phyloP scores from a whole-genome alignment of 2,113 vertebrate species.

The Zeus faber region DNA sequence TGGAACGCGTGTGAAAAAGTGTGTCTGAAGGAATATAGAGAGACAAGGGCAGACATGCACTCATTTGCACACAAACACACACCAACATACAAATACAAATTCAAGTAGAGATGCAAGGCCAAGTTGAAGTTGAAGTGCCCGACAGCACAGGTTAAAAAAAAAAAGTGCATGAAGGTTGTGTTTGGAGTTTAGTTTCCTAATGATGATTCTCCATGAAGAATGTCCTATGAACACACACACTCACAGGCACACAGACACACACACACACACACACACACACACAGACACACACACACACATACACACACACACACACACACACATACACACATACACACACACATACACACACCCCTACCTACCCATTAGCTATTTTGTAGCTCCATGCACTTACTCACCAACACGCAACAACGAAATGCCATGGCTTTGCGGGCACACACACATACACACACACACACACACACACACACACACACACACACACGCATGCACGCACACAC shows the following conservation, averaged over 20 bases:
- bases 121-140: too few species aligned
- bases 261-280: constrained; percentile 1
- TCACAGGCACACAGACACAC: not conserved
- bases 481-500: not conserved
- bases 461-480: constrained; percentile 1
- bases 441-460: constrained; percentile 1
- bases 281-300: not conserved
- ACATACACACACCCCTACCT: not conserved
- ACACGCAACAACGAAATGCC: too few species aligned
- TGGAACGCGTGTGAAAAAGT: too few species aligned
- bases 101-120: too few species aligned
- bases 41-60: too few species aligned
- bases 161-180: not conserved
- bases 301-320: not conserved
- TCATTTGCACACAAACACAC: too few species aligned
- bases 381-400: too few species aligned
- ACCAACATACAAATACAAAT: too few species aligned
- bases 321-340: not conserved
- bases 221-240: not conserved
- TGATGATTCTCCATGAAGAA: not conserved
- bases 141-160: not conserved
- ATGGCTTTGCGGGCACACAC: not conserved
- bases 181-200: not conserved
- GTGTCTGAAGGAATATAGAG: too few species aligned
- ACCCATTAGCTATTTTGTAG: too few species aligned